phyloP scores from a whole-genome alignment of 1,140 invertebrate species.

The Oscheius sp. region DNA sequence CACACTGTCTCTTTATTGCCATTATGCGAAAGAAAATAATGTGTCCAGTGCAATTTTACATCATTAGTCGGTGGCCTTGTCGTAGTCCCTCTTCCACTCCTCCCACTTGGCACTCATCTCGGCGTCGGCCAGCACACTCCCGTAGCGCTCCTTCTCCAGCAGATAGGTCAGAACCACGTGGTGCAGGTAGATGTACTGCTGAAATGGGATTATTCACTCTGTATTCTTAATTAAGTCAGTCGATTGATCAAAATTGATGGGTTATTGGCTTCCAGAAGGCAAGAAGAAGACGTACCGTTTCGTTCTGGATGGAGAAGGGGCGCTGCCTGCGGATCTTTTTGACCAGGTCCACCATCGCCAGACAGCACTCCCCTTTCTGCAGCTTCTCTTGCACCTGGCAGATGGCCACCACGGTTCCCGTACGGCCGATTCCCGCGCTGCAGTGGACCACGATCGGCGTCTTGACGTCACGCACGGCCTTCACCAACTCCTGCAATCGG shows the following conservation, averaged over 20 bases:
- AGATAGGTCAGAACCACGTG: constrained; percentile 27
- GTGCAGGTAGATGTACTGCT: constrained; percentile 37
- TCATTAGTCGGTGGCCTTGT: constrained; percentile 63
- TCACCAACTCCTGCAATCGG: too few species aligned
- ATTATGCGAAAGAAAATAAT: too few species aligned
- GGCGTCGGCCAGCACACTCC: background rate
- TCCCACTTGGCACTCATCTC: constrained; percentile 13
- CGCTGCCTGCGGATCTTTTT: constrained; percentile 46
- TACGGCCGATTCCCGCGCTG: constrained; percentile 47
- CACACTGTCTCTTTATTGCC: too few species aligned
- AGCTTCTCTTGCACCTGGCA: constrained; percentile 45
- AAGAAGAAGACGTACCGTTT: too few species aligned
- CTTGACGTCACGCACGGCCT: constrained; percentile 39
- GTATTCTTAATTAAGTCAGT: background rate
- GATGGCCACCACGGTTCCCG: constrained; percentile 46
- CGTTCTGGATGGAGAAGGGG: constrained; percentile 45
- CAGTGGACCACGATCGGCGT: constrained; percentile 50
- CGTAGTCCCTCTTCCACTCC: constrained; percentile 22
- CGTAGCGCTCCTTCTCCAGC: constrained; percentile 19
- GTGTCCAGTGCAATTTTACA: constrained; percentile 83
- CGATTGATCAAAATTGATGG: too few species aligned
- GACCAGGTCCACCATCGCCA: constrained; percentile 44
- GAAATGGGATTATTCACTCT: background rate
- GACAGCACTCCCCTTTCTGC: constrained; percentile 40
- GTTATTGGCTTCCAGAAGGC: too few species aligned